A percentile compares a stretch with the other conserved stretches of the same genome.
Evolutionary conservation across 2,888 invertebrate species (phyloP).

Genomic region (Anaspis maculata): DNA sequence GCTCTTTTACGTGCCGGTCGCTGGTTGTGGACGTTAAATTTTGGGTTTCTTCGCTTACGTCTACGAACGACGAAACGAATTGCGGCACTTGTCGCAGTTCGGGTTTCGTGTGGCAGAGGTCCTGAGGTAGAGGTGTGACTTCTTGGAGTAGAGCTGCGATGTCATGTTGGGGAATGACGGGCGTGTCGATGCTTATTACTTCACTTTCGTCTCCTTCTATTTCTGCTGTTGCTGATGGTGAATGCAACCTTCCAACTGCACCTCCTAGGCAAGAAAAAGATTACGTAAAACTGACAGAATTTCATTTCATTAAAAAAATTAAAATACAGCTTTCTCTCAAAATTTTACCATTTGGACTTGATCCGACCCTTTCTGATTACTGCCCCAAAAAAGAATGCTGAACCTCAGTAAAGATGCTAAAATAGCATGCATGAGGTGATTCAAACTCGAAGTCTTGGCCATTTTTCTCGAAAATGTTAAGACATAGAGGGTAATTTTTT

Average conservation of each 20-base stretch:
- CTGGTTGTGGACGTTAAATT: conserved; percentile 26
- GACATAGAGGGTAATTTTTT: no score
- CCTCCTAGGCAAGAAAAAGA: conserved; percentile 37
- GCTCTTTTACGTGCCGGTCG: conserved; percentile 53
- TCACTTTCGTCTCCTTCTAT: conserved; percentile 78
- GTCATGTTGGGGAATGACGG: conserved; percentile 61
- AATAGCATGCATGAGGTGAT: no score
- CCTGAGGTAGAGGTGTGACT: conserved; percentile 47
- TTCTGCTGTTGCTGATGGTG: conserved; percentile 62
- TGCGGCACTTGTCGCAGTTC: conserved; percentile 23
- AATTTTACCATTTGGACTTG: no score
- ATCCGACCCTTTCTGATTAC: no score
- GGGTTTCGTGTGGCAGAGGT: conserved; percentile 31
- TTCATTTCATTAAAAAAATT: conserved; percentile 9
- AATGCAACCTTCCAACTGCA: conserved; percentile 49
- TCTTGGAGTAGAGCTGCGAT: conserved; percentile 63
- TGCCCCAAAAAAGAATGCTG: no score
- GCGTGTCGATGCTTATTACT: conserved; percentile 67
- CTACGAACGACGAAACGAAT: conserved; percentile 49
- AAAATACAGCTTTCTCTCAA: not conserved
- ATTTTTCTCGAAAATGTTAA: no score
- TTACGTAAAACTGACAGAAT: no score
- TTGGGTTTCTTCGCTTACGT: conserved; percentile 50
- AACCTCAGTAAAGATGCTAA: no score
- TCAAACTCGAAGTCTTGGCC: no score